Evolutionary conservation across 2,888 invertebrate species (phyloP).

Genomic region (Synanthedon vespiformis): DNA sequence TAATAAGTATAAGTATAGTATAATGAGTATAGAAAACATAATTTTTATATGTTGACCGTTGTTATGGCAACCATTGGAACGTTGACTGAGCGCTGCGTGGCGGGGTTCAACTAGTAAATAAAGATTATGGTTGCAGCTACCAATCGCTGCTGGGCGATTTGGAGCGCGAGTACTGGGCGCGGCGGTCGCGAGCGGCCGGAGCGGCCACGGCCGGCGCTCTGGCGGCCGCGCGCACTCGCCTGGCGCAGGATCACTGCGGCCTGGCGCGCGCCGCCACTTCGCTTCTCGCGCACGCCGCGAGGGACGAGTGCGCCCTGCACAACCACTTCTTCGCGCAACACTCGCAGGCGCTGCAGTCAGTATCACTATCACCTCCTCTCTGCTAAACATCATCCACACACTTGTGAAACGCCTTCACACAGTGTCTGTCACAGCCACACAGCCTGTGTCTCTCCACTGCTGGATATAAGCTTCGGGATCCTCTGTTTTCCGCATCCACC

Average conservation of each 20-base stretch:
- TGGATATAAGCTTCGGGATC: too few species aligned
- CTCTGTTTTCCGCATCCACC: too few species aligned
- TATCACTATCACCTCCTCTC: constrained; percentile 7
- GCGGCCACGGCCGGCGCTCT: constrained; percentile 75
- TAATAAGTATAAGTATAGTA: too few species aligned
- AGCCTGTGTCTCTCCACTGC: neutral
- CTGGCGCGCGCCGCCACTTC: constrained; percentile 89
- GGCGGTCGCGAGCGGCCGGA: constrained; percentile 74
- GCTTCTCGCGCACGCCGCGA: constrained; percentile 91
- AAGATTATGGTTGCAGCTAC: constrained; percentile 57
- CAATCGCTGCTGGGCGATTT: constrained; percentile 80
- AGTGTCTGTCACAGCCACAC: too few species aligned
- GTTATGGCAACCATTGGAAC: too few species aligned
- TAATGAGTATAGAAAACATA: too few species aligned
- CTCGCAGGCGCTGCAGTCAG: constrained; percentile 75
- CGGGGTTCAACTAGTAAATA: too few species aligned
- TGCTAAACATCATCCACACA: neutral
- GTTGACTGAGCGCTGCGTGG: too few species aligned
- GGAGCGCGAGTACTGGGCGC: constrained; percentile 84
- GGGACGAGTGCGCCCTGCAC: constrained; percentile 94
- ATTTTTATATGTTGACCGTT: too few species aligned
- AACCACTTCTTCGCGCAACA: constrained; percentile 86
- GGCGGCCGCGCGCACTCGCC: constrained; percentile 73
- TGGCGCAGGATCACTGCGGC: constrained; percentile 83
- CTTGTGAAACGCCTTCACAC: neutral